Evolutionary conservation across 2,888 invertebrate species (phyloP), one percentile per base, ranked within the genome.

Genomic region (Zhuqinia jingwanae): DNA sequence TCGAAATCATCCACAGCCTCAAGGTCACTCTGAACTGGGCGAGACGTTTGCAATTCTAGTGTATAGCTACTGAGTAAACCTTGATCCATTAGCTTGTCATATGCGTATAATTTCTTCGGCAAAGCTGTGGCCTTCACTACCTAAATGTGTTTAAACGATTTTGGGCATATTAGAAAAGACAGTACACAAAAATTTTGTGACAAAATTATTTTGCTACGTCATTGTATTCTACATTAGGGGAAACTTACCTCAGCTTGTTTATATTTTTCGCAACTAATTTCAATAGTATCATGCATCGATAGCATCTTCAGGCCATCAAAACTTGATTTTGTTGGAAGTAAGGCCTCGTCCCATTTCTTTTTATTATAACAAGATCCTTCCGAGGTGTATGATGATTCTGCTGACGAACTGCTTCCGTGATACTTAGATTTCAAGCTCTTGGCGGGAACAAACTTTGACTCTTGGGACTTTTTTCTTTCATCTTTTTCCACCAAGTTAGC

Each of bases 261-360:
- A 11, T 60, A 81, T 27, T 81, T 70, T 25, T 73, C 81, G 58
- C 60, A 42, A 11, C 81, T 60, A 27, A 81, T 25, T 73, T 73
- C 58, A 11, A 81, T 73, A 0, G 58, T 81, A 20, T 81, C 81
- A 30, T 81, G 60, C 60, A 81, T 60, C 11, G 81, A 47, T 13
- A 81, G 13, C 13, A 70, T 3, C 20, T 42, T 60, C 10, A 36
- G 58, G 1, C 53, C 25, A 27, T 73, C 58, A 15, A 20, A 42
- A 56, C 8, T 45, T 11, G 17, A 36, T 20, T 65, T 20, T 11
- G 53, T 50, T 30, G 80, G 68, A 6, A 68, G 22, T n/a, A 80
- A 30, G 1, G 30, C 65, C n/a, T 80, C 80, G 36, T 80, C 80
- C 50, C 70, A 80, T 56, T 70, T 80, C 3, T 2, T 17, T 42